Conservation (phyloP, 37 sponge, comb jelly and placozoan species). For the Axinella damicornis region DNA sequence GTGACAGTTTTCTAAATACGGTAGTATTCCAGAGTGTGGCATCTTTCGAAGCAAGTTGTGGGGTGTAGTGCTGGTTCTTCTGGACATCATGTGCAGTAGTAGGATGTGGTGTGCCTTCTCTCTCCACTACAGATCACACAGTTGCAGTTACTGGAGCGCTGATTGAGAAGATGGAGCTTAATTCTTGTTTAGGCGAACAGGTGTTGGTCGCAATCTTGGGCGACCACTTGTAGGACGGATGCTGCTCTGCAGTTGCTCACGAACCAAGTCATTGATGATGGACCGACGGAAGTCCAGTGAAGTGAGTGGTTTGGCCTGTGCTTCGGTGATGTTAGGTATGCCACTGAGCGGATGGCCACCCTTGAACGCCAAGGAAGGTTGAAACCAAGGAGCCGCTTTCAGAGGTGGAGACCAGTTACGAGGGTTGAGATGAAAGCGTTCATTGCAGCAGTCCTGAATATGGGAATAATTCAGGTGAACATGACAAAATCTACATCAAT, state of each 20-base stretch:
- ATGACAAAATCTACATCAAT: not conserved
- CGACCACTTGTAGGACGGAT: not conserved
- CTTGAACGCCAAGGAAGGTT: not conserved
- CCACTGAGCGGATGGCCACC: not conserved
- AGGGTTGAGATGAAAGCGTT: not conserved
- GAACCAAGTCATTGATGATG: not conserved
- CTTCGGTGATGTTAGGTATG: not conserved
- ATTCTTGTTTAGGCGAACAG: not conserved
- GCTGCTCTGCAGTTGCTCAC: not conserved
- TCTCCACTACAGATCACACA: not conserved
- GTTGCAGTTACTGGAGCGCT: not conserved
- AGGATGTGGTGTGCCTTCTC: not conserved
- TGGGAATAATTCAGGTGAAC: constrained; percentile 64
- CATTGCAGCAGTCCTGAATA: not conserved
- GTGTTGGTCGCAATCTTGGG: not conserved
- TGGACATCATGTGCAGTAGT: constrained; percentile 3
- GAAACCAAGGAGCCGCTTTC: not conserved
- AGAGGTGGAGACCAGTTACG: not conserved
- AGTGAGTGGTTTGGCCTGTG: not conserved
- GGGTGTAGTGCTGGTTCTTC: not conserved
- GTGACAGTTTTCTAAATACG: too few relatives aligned
- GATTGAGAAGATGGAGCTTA: not conserved
- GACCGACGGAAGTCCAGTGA: not conserved
- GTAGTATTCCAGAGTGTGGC: not conserved
- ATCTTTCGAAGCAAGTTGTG: not conserved